These are phyloP conservation scores for Phortica variegata DNA, from an alignment of 1,140 invertebrate genomes.

Conservation along the genomic window DNA sequence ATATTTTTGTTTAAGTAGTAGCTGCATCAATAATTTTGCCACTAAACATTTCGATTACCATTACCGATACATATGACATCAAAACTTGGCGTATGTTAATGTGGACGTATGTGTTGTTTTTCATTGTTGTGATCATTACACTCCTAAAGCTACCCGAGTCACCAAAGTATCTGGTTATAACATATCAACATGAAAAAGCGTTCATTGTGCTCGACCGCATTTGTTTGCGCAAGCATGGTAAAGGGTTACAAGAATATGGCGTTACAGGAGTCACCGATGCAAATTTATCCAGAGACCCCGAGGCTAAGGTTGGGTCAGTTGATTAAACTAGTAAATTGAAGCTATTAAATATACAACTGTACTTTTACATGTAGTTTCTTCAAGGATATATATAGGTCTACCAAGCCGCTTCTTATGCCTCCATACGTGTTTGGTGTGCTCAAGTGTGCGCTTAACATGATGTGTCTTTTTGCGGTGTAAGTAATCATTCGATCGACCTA, in stretches of 20 bases:
- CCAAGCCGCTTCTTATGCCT: conserved; percentile 4
- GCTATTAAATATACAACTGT: no score
- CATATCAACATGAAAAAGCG: not conserved
- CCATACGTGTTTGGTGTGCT: not conserved
- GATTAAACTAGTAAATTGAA: no score
- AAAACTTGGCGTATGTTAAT: conserved; percentile 8
- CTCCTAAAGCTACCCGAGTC: conserved; percentile 6
- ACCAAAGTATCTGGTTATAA: conserved; percentile 7
- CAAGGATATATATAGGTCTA: conserved; percentile 2
- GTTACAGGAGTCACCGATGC: not conserved
- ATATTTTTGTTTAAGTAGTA: not conserved
- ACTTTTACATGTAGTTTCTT: not conserved
- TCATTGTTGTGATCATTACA: not conserved
- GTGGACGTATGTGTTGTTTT: not conserved
- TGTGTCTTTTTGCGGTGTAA: conserved; percentile 10
- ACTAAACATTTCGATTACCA: no score
- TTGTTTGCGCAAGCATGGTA: not conserved
- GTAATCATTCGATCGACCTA: not conserved
- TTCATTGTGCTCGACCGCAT: conserved; percentile 6
- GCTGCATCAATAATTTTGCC: not conserved
- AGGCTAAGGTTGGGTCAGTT: not conserved
- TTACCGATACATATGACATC: not conserved
- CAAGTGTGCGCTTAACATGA: not conserved
- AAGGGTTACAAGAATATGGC: not conserved
- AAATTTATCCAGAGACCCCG: not conserved